Evolutionary conservation across 2,797 vertebrate species (phyloP).

Genomic region (Ctenopoma multispine): DNA sequence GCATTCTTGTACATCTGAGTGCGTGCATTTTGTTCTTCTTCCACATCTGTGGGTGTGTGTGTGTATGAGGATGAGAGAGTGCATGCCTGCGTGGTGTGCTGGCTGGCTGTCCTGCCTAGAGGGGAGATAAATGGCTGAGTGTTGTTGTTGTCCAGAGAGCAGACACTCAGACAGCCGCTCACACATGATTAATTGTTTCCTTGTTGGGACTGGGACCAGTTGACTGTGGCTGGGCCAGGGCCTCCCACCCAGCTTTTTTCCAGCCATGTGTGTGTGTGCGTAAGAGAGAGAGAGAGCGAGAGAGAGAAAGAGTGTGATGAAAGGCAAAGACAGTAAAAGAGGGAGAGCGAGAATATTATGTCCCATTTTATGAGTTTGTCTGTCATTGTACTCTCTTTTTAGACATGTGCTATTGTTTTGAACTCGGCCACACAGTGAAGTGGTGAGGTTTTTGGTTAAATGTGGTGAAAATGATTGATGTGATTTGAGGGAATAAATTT

Average conservation of each 20-base stretch:
- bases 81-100: conserved; percentile 74
- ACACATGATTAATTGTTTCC: conserved; percentile 89
- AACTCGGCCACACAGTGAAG: conserved; percentile 39
- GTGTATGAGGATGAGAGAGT: conserved; percentile 62
- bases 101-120: conserved; percentile 77
- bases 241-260: conserved; percentile 76
- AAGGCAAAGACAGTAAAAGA: conserved; percentile 51
- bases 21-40: conserved; percentile 41
- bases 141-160: conserved; percentile 86
- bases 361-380: conserved; percentile 62
- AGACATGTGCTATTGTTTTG: conserved; percentile 66
- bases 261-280: conserved; percentile 40
- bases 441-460: conserved; percentile 38
- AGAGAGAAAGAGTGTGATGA: conserved; percentile 46
- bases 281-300: conserved; percentile 26
- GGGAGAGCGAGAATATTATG: conserved; percentile 45
- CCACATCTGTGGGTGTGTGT: conserved; percentile 57
- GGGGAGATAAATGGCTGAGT: conserved; percentile 81
- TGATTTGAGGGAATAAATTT: conserved; percentile 38
- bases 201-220: conserved; percentile 81
- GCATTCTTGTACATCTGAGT: conserved; percentile 52
- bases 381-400: conserved; percentile 54
- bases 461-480: conserved; percentile 60
- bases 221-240: conserved; percentile 79
- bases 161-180: conserved; percentile 84